Percentiles rank a stretch among this genome's conserved stretches.
Conservation (phyloP, 2,797 vertebrate species). For the Takifugu ocellatus region DNA sequence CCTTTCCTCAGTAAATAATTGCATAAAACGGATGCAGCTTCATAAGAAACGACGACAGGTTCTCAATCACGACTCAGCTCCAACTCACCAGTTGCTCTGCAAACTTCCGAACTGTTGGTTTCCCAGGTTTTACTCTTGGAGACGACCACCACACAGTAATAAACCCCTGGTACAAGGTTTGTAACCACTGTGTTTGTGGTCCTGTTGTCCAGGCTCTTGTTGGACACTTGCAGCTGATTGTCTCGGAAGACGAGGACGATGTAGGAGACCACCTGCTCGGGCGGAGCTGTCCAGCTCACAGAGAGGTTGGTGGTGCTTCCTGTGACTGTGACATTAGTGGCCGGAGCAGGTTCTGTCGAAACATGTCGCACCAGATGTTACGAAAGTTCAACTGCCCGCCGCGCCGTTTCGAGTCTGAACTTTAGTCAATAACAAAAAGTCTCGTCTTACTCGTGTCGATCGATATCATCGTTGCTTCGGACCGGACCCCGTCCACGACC, state of each 20-base stretch:
- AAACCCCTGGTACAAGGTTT: slow-evolving; percentile 48
- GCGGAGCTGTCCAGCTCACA: slow-evolving; percentile 51
- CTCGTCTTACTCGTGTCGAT: slow-evolving; percentile 50
- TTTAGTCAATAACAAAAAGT: background rate
- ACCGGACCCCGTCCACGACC: slow-evolving; percentile 33
- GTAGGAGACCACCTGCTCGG: slow-evolving; percentile 47
- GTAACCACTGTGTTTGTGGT: background rate
- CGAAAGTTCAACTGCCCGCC: background rate
- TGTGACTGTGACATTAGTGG: slow-evolving; percentile 23
- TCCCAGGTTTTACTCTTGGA: slow-evolving; percentile 35
- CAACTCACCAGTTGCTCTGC: slow-evolving; percentile 70
- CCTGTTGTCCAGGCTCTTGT: background rate
- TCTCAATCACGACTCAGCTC: background rate
- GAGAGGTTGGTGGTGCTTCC: slow-evolving; percentile 45
- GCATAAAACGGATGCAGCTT: too few species aligned
- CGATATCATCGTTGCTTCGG: background rate
- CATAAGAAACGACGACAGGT: background rate
- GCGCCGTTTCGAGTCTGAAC: too few species aligned
- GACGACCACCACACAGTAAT: slow-evolving; percentile 44
- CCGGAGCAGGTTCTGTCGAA: slow-evolving; percentile 49
- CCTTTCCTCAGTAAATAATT: background rate
- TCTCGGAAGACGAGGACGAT: slow-evolving; percentile 6
- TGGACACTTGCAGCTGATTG: fast-evolving
- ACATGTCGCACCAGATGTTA: background rate
- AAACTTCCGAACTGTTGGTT: fast-evolving